These are phyloP conservation scores for Eueremaeus valkanovi DNA, from an alignment of 2,888 invertebrate species.

Conservation along the genomic window DNA sequence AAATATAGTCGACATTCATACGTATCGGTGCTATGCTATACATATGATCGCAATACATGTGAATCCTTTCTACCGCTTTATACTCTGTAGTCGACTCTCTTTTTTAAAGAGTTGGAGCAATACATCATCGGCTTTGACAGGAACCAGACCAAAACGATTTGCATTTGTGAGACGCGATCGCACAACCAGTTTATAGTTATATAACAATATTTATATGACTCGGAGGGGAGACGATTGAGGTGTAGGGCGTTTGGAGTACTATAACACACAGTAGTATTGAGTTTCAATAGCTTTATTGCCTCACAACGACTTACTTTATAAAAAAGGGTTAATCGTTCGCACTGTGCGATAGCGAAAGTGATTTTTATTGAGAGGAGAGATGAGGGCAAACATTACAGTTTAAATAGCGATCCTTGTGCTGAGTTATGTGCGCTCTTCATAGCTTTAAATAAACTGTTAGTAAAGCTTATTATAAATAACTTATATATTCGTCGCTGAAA, in stretches of 20 bases:
- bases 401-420: constrained; percentile 15
- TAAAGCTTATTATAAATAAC: constrained; percentile 16
- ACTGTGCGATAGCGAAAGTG: constrained; percentile 13
- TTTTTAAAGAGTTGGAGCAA: constrained; percentile 6
- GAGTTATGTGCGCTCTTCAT: constrained; percentile 1
- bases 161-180: constrained; percentile 21
- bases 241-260: constrained; percentile 20
- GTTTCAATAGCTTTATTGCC: constrained; percentile 28
- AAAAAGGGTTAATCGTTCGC: constrained; percentile 26
- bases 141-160: constrained; percentile 34
- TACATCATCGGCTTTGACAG: constrained; percentile 31
- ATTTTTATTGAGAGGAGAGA: constrained; percentile 25
- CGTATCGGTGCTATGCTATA: constrained; percentile 1
- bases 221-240: constrained; percentile 28
- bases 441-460: neutral
- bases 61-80: neutral
- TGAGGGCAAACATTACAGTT: constrained; percentile 1
- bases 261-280: neutral
- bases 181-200: constrained; percentile 31
- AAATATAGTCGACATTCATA: neutral
- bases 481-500: neutral
- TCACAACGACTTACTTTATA: constrained; percentile 15
- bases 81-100: neutral
- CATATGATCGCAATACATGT: neutral
- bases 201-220: constrained; percentile 22